These are phyloP conservation scores for Nannoperca australis DNA, from an alignment of 2,797 vertebrate genomes.

Conservation along the genomic window DNA sequence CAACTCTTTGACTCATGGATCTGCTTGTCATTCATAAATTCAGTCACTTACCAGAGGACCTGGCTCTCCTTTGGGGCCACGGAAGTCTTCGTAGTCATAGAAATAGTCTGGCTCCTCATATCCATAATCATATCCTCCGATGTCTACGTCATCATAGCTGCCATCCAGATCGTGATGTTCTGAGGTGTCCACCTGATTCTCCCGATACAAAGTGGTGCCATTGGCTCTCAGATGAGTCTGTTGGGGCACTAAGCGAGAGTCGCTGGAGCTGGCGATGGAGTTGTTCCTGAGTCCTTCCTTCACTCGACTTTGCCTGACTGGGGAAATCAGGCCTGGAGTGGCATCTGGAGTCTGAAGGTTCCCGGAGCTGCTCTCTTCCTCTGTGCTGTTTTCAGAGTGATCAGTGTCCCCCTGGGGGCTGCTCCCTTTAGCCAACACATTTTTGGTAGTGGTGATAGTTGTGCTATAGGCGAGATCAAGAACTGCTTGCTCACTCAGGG, in stretches of 20 bases:
- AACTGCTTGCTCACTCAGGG: slow-evolving; percentile 22
- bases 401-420: slow-evolving; percentile 31
- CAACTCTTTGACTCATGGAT: slow-evolving; percentile 9
- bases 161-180: slow-evolving; percentile 83
- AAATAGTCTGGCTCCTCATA: slow-evolving; percentile 90
- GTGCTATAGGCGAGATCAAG: slow-evolving; percentile 59
- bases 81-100: slow-evolving; percentile 88
- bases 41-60: slow-evolving; percentile 92
- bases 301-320: slow-evolving; percentile 71
- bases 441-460: slow-evolving; percentile 43
- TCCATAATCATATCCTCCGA: slow-evolving; percentile 90
- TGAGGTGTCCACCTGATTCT: slow-evolving; percentile 81
- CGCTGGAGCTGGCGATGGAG: slow-evolving; percentile 47
- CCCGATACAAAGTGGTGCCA: slow-evolving; percentile 82
- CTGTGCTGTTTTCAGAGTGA: slow-evolving; percentile 75
- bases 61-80: slow-evolving; percentile 95
- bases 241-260: slow-evolving; percentile 51
- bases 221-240: slow-evolving; percentile 81
- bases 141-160: slow-evolving; percentile 85
- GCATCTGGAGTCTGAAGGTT: slow-evolving; percentile 60
- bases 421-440: slow-evolving; percentile 40
- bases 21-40: slow-evolving; percentile 44
- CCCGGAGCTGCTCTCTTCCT: slow-evolving; percentile 63
- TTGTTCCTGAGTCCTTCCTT: slow-evolving; percentile 79
- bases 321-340: slow-evolving; percentile 66